phyloP scores from a whole-genome alignment of 1,140 invertebrate species.

The Helicorthomorpha holstii region DNA sequence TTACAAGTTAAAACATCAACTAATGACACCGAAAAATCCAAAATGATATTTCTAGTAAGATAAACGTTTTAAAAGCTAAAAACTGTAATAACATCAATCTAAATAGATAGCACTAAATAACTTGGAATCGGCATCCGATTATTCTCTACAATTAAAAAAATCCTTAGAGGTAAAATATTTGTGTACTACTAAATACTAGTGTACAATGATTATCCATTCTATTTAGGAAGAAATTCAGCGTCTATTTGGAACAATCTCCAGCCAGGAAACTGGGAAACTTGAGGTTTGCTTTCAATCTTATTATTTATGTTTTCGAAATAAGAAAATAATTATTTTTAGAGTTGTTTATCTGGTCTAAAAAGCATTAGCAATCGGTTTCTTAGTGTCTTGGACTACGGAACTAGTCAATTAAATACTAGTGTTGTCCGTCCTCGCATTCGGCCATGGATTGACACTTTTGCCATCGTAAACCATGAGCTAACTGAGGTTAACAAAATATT shows the following conservation, averaged over 20 bases:
- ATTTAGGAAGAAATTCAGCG: conserved; percentile 25
- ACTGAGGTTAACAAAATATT: conserved; percentile 40
- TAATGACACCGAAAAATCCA: conserved; percentile 58
- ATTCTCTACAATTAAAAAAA: conserved; percentile 30
- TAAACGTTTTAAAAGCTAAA: no score
- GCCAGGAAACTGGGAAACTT: conserved; percentile 26
- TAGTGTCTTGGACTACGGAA: conserved; percentile 62
- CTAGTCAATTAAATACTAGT: conserved; percentile 60
- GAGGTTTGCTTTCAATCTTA: conserved; percentile 17
- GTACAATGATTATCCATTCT: conserved; percentile 10
- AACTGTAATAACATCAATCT: conserved; percentile 2
- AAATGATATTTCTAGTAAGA: conserved; percentile 49
- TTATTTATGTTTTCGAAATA: neutral
- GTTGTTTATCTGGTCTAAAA: conserved; percentile 47
- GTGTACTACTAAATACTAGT: no score
- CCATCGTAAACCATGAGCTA: conserved; percentile 56
- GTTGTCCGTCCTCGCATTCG: conserved; percentile 72
- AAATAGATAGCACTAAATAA: conserved; percentile 74
- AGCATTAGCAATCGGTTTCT: conserved; percentile 53
- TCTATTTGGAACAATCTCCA: conserved; percentile 21
- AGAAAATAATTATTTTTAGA: conserved; percentile 17
- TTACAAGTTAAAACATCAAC: conserved; percentile 63
- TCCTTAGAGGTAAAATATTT: conserved; percentile 28
- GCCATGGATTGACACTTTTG: conserved; percentile 68
- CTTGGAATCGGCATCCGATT: conserved; percentile 79